phyloP scores from a whole-genome alignment of 2,113 vertebrate species.

The Oxyura jamaicensis region DNA sequence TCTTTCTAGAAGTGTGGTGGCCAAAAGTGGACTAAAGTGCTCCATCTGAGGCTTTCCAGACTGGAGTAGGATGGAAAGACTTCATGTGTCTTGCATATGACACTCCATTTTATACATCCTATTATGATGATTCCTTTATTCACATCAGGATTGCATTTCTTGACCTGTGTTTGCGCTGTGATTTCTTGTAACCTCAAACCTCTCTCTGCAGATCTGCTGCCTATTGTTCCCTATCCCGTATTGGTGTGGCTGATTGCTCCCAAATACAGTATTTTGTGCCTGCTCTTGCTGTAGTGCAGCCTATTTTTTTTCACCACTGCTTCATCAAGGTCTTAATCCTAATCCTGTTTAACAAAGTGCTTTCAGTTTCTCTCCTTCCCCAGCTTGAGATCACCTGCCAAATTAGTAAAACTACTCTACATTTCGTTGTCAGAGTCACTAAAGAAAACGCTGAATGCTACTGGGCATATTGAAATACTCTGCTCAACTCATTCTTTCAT shows the following conservation, averaged over 20 bases:
- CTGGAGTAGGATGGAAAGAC: neutral
- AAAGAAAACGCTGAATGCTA: neutral
- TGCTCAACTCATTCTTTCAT: neutral
- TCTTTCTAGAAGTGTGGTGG: neutral
- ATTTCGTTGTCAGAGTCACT: neutral
- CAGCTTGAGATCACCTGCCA: neutral
- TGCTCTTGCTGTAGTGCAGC: neutral
- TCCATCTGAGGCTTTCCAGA: neutral
- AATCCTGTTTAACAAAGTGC: neutral
- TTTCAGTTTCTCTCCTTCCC: neutral
- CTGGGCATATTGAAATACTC: neutral
- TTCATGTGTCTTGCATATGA: neutral
- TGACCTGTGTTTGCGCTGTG: neutral
- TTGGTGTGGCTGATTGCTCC: neutral
- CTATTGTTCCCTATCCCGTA: neutral
- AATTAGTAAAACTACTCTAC: neutral
- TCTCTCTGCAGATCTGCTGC: neutral
- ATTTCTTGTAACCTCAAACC: neutral
- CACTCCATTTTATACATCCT: fast-evolving
- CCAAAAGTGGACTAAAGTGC: neutral
- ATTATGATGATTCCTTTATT: neutral
- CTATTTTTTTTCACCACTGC: neutral
- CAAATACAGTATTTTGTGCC: neutral
- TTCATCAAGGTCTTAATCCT: neutral
- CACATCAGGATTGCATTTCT: neutral